Percentiles rank a stretch among this genome's conserved stretches.
phyloP scores from a whole-genome alignment of 1,140 invertebrate genomes.

The Meloidogyne chitwoodi region DNA sequence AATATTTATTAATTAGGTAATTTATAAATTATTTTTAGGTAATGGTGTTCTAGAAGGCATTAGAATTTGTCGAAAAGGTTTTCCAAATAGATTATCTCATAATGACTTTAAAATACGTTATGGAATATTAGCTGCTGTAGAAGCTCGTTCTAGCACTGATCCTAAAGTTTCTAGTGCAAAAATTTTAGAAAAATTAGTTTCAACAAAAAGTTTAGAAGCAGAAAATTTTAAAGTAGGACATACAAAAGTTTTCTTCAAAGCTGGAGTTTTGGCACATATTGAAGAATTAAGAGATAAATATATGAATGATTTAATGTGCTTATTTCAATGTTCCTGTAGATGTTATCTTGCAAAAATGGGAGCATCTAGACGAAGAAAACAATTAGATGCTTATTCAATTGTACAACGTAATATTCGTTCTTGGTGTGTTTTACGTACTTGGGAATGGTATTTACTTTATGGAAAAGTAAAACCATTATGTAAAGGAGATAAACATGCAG shows the following conservation, averaged over 20 bases:
- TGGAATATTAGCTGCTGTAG: slow-evolving; percentile 51
- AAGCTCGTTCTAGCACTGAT: slow-evolving; percentile 48
- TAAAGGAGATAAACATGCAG: slow-evolving; percentile 35
- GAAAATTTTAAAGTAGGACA: slow-evolving; percentile 88
- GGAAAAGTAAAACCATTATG: slow-evolving; percentile 39
- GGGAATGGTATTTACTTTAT: slow-evolving; percentile 74
- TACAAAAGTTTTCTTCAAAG: slow-evolving; percentile 98
- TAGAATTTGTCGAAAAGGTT: slow-evolving; percentile 98
- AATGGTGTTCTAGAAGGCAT: slow-evolving; percentile 99
- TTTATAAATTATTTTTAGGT: neutral
- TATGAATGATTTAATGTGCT: slow-evolving; percentile 91
- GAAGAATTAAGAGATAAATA: slow-evolving; percentile 99
- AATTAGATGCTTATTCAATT: slow-evolving; percentile 75
- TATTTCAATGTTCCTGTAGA: slow-evolving; percentile 72
- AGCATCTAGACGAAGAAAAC: slow-evolving; percentile 20
- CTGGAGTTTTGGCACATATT: slow-evolving; percentile 98
- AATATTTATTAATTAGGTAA: no score
- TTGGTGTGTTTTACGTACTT: slow-evolving; percentile 93
- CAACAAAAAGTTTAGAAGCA: slow-evolving; percentile 67
- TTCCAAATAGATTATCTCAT: slow-evolving; percentile 30
- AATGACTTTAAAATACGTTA: slow-evolving; percentile 44
- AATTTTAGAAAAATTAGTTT: slow-evolving; percentile 69
- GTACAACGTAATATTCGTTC: slow-evolving; percentile 97
- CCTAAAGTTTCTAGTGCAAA: slow-evolving; percentile 57
- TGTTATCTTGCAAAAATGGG: slow-evolving; percentile 22